Percentiles rank a stretch among this genome's conserved stretches.
phyloP scores from a whole-genome alignment of 2,113 vertebrate species.

The Orycteropus afer region DNA sequence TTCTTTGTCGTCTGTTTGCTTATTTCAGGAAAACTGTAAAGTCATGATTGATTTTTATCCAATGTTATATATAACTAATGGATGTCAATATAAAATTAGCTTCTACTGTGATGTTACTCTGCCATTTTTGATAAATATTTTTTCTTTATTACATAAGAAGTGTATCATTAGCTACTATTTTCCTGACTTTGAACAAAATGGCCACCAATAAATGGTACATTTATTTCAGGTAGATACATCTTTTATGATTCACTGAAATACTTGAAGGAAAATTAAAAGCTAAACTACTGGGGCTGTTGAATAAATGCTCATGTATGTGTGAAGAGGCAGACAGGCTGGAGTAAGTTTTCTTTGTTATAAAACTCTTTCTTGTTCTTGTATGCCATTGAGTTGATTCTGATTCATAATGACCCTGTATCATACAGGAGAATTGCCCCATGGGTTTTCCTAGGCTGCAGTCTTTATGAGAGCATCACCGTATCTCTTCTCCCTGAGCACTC shows the following conservation, averaged over 20 bases:
- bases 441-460: no score
- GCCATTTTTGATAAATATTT: constrained; percentile 14
- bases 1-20: background rate
- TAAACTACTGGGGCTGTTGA: background rate
- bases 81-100: constrained; percentile 1
- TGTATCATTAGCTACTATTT: background rate
- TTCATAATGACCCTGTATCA: background rate
- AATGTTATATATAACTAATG: background rate
- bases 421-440: no score
- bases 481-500: background rate
- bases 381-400: background rate
- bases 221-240: background rate
- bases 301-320: background rate
- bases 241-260: background rate
- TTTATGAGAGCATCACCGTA: no score
- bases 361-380: background rate
- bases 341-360: background rate
- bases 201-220: background rate
- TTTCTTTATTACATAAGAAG: background rate
- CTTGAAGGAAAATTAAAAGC: background rate
- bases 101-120: background rate
- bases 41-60: background rate
- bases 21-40: constrained; percentile 16
- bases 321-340: background rate
- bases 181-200: background rate